phyloP scores from a whole-genome alignment of 2,113 vertebrate species.

The Motacilla alba region DNA sequence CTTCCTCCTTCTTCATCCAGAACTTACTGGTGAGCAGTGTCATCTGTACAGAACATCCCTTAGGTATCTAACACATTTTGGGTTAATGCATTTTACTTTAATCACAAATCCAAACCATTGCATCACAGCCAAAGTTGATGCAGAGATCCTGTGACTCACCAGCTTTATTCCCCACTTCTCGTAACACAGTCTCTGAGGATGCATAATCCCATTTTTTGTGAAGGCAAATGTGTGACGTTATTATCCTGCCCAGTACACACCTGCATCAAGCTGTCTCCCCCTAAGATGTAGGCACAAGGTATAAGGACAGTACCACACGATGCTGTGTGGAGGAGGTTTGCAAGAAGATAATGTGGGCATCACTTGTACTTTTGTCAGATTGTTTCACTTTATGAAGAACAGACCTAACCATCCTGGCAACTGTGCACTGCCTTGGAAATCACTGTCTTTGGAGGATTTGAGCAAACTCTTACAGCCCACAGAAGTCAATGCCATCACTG shows the following conservation, averaged over 20 bases:
- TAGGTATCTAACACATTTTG: neutral
- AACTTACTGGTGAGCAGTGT: neutral
- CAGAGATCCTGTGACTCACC: neutral
- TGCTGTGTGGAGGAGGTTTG: neutral
- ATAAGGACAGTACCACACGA: fast-evolving
- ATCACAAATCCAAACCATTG: neutral
- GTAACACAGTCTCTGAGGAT: neutral
- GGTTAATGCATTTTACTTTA: neutral
- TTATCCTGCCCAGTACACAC: neutral
- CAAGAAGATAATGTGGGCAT: neutral
- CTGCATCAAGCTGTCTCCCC: neutral
- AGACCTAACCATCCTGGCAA: neutral
- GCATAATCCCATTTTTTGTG: neutral
- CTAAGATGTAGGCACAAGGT: neutral
- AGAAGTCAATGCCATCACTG: neutral
- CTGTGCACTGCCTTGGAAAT: neutral
- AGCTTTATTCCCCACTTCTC: neutral
- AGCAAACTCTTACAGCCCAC: neutral
- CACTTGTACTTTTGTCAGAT: neutral
- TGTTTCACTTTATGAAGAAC: neutral
- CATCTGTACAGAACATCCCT: neutral
- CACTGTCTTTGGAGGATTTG: neutral
- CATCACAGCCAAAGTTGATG: neutral
- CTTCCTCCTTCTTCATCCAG: neutral
- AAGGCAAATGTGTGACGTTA: neutral